Base-by-base conservation (phyloP, 92 coral and sea anemone genomes). In the Ricordea florida region DNA sequence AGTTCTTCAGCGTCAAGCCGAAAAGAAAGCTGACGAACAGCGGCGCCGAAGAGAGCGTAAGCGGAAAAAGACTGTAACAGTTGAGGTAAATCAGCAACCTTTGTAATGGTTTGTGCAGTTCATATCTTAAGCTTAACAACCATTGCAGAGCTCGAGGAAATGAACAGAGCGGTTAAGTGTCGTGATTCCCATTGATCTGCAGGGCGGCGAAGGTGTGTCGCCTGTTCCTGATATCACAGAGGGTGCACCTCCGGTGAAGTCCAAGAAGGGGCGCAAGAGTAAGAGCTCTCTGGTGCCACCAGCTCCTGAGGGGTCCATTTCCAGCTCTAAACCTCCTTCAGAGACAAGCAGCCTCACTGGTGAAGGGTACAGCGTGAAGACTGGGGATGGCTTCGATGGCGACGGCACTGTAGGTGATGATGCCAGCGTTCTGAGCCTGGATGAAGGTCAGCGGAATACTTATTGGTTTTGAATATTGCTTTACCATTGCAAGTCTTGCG, bases 11-110 rank as follows among this genome's bases (percentile, higher is more conserved):
- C 87, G 96, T 32, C 98, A 94, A 83, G 98, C 98, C 42, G 98
- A 94, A 60, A 94, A 94, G 87, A 94, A 94, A 32, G 98, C 98
- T 4, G 98, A 94, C 41, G 98, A 94, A 17, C 98, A 94, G 78
- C 64, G 96, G 61, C 89, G 89, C 23, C 73, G 98, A 62, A 82
- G 98, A 38, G 98, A 94, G 58, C 71, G 98, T 14, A 94, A 94
- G 42, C 62, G 98, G 43, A 94, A 94, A 78, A 89, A 90, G 47
- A 80, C 87, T 0, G 71, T 47, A 46, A 60, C 97, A 2, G 88
- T 24, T 29, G 98, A 84, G 86, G 93, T 87, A 55, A 11, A 79
- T 59, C 2, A 24, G 5, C 25, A 10, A 47, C 20, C 36, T 26
- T 1, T 20, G 10, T 42, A 15, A 7, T 0, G 3, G 35, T 40